These are phyloP conservation scores for Chrysaora quinquecirrha DNA, from an alignment of 30 jellyfish, hydroid and myxozoan species.

Conservation along the genomic window DNA sequence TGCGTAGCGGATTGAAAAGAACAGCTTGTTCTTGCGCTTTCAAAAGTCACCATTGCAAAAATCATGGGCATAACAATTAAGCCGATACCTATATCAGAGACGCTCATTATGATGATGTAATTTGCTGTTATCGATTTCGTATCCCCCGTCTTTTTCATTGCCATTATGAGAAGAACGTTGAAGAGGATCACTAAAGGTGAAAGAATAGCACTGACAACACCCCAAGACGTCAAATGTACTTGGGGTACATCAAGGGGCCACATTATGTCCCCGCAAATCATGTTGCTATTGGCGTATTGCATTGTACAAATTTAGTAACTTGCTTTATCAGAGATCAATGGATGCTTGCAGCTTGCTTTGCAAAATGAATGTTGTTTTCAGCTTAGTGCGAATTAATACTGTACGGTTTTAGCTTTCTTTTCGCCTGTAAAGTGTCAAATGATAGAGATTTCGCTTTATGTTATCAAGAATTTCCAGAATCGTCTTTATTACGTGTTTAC, in stretches of 20 bases:
- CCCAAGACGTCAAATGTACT: constrained; percentile 39
- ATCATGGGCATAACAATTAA: constrained; percentile 40
- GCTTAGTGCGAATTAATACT: too few species aligned
- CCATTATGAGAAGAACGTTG: constrained; percentile 22
- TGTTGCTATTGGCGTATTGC: background rate
- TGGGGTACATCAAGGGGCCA: constrained; percentile 67
- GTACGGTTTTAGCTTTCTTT: too few species aligned
- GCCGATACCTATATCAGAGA: constrained; percentile 69
- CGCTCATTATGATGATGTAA: constrained; percentile 50
- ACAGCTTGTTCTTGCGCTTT: constrained; percentile 33
- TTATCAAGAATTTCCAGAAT: too few species aligned
- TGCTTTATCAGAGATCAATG: too few species aligned
- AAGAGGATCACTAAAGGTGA: constrained; percentile 37
- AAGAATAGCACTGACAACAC: constrained; percentile 29
- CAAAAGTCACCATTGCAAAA: constrained; percentile 31
- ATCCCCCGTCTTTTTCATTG: constrained; percentile 50
- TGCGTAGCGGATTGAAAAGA: constrained; percentile 40
- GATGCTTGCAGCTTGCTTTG: too few species aligned
- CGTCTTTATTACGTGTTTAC: too few species aligned
- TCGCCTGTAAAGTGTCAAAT: too few species aligned
- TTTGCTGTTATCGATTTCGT: constrained; percentile 43
- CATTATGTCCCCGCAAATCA: constrained; percentile 43
- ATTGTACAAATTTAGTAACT: too few species aligned
- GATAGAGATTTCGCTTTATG: too few species aligned
- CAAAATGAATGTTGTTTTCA: too few species aligned